Evolutionary conservation across 1,140 invertebrate species (phyloP).

Genomic region (Solenopsis fugax): DNA sequence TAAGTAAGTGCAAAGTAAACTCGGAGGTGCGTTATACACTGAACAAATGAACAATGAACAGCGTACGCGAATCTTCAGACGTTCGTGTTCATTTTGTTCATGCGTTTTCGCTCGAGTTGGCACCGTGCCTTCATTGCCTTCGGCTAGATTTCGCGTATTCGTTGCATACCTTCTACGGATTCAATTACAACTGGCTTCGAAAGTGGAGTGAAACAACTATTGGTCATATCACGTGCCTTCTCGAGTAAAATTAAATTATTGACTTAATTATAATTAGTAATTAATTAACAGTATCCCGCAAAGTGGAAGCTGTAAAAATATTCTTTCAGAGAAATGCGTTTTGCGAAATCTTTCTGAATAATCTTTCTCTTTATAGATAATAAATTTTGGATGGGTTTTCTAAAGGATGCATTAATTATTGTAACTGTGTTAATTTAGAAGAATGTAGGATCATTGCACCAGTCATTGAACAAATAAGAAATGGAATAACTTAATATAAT

Average conservation of each 20-base stretch:
- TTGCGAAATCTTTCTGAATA: not conserved
- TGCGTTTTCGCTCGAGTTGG: not conserved
- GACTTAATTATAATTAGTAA: not conserved
- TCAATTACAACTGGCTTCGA: not conserved
- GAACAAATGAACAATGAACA: slow-evolving; percentile 24
- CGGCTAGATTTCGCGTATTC: not conserved
- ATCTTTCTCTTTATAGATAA: not conserved
- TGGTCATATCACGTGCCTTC: not conserved
- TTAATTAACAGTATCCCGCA: not conserved
- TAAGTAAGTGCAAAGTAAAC: slow-evolving; percentile 82
- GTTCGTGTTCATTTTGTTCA: not conserved
- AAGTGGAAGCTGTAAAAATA: not conserved
- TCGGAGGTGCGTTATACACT: slow-evolving; percentile 24
- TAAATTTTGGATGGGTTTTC: not conserved
- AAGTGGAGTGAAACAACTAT: not conserved
- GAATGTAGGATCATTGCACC: no score
- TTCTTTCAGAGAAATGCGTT: not conserved
- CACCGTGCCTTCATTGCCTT: not conserved
- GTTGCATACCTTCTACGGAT: not conserved
- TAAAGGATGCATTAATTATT: not conserved
- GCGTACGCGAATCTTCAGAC: slow-evolving; percentile 19
- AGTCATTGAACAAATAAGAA: no score
- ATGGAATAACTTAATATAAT: no score
- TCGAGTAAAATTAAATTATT: not conserved
- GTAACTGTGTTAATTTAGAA: not conserved